A percentile compares a stretch with the other conserved stretches of the same genome.
Evolutionary conservation across 2,797 vertebrate genomes (phyloP).

Genomic region (Chaetophractus vellerosus): DNA sequence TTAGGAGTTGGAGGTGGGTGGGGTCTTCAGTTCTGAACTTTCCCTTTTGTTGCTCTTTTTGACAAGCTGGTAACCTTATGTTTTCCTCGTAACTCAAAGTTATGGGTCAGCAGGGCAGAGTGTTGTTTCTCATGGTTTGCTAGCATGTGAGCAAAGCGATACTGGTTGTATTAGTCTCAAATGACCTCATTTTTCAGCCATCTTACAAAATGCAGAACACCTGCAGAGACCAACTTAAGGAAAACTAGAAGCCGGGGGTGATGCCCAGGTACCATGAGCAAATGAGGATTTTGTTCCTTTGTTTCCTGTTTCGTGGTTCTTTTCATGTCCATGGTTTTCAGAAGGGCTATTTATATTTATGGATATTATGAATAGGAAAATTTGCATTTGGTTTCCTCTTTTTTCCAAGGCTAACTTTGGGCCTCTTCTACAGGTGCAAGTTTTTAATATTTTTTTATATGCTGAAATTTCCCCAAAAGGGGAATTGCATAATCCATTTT

Average conservation of each 20-base stretch:
- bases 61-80: not conserved
- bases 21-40: not conserved
- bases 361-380: not conserved
- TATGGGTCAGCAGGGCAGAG: not conserved
- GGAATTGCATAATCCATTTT: not conserved
- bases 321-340: not conserved
- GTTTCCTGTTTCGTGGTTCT: not conserved
- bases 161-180: not conserved
- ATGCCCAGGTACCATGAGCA: not conserved
- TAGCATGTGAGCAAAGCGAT: not conserved
- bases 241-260: not conserved
- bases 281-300: not conserved
- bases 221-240: not conserved
- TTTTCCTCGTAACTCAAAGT: not conserved
- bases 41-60: not conserved
- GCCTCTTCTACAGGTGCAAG: not conserved
- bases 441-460: conserved; percentile 43
- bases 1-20: not conserved
- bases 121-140: not conserved
- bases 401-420: not conserved
- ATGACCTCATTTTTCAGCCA: not conserved
- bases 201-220: not conserved
- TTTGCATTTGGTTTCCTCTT: not conserved
- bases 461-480: not conserved
- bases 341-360: not conserved